Conservation (phyloP, 2,888 invertebrate species). For the Petrophora chlorosata region DNA sequence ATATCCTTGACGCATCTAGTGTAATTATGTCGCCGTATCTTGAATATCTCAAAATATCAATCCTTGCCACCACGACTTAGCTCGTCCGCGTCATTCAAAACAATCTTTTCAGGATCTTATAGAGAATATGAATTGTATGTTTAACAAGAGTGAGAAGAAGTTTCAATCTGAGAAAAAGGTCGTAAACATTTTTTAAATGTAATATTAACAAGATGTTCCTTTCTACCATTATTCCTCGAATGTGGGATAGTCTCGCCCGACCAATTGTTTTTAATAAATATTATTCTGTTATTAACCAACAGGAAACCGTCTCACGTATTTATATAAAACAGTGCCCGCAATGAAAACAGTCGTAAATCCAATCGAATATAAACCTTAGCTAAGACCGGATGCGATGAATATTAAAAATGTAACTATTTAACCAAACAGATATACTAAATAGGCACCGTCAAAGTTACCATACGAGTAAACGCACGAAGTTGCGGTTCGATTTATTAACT, state of each 20-base stretch:
- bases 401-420: constrained; percentile 75
- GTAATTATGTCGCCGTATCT: no score
- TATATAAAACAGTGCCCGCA: constrained; percentile 79
- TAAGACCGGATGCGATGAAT: constrained; percentile 70
- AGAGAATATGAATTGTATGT: no score
- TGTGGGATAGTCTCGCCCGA: constrained; percentile 21
- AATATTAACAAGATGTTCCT: constrained; percentile 9
- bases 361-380: constrained; percentile 76
- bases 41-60: no score
- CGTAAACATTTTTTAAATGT: constrained; percentile 4
- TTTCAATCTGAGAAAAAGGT: background rate
- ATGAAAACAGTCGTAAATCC: constrained; percentile 82
- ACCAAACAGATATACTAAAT: constrained; percentile 60
- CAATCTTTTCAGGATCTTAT: no score
- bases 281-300: constrained; percentile 74
- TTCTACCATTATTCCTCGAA: constrained; percentile 18
- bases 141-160: no score
- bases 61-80: no score
- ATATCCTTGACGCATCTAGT: no score
- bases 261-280: constrained; percentile 77
- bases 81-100: no score
- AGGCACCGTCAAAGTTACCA: constrained; percentile 55
- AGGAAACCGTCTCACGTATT: constrained; percentile 76
- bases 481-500: constrained; percentile 67
- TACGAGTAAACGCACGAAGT: constrained; percentile 45